Conservation (phyloP, 2,888 invertebrate genomes). For the Melieria crassipennis region DNA sequence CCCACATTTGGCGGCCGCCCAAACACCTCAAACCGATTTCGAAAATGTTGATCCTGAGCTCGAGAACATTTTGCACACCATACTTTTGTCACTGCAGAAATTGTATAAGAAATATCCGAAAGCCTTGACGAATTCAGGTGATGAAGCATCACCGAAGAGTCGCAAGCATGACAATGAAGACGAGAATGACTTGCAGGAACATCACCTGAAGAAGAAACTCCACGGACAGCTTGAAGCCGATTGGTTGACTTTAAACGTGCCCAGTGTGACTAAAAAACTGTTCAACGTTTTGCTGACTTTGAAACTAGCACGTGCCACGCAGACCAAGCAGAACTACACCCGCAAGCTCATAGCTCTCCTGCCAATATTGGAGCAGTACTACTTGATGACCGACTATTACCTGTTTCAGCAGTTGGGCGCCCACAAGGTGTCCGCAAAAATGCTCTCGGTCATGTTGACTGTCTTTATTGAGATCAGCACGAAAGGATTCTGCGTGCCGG, state of each 20-base stretch:
- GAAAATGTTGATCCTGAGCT: conserved; percentile 60
- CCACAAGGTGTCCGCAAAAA: conserved; percentile 83
- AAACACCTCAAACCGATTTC: conserved; percentile 19
- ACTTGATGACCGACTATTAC: conserved; percentile 80
- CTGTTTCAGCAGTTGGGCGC: conserved; percentile 81
- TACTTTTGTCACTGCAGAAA: conserved; percentile 71
- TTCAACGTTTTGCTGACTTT: conserved; percentile 65
- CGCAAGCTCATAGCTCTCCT: conserved; percentile 58
- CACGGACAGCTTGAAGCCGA: conserved; percentile 73
- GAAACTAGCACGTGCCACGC: conserved; percentile 64
- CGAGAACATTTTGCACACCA: conserved; percentile 67
- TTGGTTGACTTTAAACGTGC: conserved; percentile 70
- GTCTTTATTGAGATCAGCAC: conserved; percentile 85
- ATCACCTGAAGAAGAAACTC: conserved; percentile 75
- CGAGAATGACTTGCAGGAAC: conserved; percentile 62
- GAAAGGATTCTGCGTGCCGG: conserved; percentile 94
- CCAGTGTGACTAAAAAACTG: conserved; percentile 63
- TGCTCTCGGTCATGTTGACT: conserved; percentile 82
- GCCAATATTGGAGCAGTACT: conserved; percentile 82
- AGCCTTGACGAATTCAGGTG: conserved; percentile 15
- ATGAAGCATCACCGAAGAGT: conserved; percentile 40
- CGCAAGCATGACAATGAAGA: conserved; percentile 19
- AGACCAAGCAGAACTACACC: conserved; percentile 47
- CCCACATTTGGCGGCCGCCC: not conserved
- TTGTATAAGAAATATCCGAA: conserved; percentile 68